Percentiles rank a stretch among this genome's conserved stretches.
Evolutionary conservation across 2,888 invertebrate species (phyloP).

Genomic region (Phania funesta): DNA sequence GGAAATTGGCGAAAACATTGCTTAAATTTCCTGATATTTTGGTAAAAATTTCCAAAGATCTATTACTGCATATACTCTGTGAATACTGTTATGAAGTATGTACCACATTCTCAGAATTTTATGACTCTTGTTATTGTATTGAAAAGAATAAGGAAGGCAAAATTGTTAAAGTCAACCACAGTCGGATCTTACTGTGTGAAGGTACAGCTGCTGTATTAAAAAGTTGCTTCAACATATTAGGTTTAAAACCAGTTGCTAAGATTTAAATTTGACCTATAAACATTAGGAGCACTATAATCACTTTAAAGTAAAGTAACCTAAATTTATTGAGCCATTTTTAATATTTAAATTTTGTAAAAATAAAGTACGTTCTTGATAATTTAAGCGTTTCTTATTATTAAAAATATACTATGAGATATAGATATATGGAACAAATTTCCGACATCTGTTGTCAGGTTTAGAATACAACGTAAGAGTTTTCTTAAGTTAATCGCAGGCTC

Average conservation of each 20-base stretch:
- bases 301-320: no score
- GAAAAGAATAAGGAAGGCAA: slow-evolving; percentile 93
- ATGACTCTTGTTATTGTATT: slow-evolving; percentile 98
- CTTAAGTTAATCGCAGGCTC: no score
- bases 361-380: slow-evolving; percentile 27
- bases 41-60: slow-evolving; percentile 89
- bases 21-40: slow-evolving; percentile 93
- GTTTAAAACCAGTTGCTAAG: slow-evolving; percentile 93
- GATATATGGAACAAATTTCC: no score
- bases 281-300: neutral
- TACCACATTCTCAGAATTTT: slow-evolving; percentile 97
- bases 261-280: slow-evolving; percentile 85
- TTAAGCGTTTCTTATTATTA: neutral
- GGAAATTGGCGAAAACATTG: slow-evolving; percentile 94
- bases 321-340: neutral
- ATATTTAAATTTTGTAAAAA: slow-evolving; percentile 12
- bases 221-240: slow-evolving; percentile 93
- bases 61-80: slow-evolving; percentile 93
- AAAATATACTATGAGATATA: no score
- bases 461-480: no score
- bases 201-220: slow-evolving; percentile 93
- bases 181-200: slow-evolving; percentile 94
- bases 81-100: slow-evolving; percentile 97
- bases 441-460: no score
- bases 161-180: slow-evolving; percentile 90